These are phyloP conservation scores for Copidosoma floridanum DNA, from an alignment of 1,140 invertebrate species.

Conservation along the genomic window DNA sequence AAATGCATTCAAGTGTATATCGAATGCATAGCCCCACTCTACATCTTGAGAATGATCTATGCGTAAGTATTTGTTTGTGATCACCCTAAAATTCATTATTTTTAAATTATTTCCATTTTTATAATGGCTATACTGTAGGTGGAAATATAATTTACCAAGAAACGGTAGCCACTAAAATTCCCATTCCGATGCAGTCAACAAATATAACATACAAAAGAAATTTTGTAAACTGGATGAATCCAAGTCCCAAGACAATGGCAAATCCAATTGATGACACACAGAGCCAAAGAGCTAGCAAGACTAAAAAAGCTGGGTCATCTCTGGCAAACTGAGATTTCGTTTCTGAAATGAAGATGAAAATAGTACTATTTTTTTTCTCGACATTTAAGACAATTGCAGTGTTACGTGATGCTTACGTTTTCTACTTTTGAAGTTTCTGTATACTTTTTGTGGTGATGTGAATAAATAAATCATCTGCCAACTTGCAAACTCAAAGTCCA, in stretches of 20 bases:
- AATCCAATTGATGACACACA: conserved; percentile 89
- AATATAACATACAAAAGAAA: conserved; percentile 92
- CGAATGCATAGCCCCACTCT: conserved; percentile 98
- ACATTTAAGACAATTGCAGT: background rate
- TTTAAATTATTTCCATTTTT: conserved; percentile 4
- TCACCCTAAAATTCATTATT: conserved; percentile 64
- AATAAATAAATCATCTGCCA: conserved; percentile 99
- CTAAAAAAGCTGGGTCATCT: conserved; percentile 98
- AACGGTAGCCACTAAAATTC: conserved; percentile 83
- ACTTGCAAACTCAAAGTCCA: conserved; percentile 99
- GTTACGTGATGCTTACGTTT: conserved; percentile 75
- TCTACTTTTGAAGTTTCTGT: conserved; percentile 96
- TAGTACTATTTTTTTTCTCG: conserved; percentile 9
- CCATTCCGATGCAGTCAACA: conserved; percentile 90
- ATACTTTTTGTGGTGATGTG: conserved; percentile 94
- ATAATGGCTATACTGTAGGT: no score
- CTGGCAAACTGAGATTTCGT: conserved; percentile 98
- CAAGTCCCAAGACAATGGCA: conserved; percentile 75
- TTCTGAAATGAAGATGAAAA: conserved; percentile 61
- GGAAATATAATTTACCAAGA: conserved; percentile 84
- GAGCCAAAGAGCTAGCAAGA: conserved; percentile 84
- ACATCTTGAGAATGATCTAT: conserved; percentile 75
- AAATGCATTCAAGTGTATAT: conserved; percentile 98
- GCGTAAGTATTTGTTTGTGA: conserved; percentile 85
- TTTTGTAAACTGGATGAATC: conserved; percentile 74